A percentile compares a stretch with the other conserved stretches of the same genome.
Evolutionary conservation across 2,888 invertebrate genomes (phyloP).

Genomic region (Dichetophora obliterata): DNA sequence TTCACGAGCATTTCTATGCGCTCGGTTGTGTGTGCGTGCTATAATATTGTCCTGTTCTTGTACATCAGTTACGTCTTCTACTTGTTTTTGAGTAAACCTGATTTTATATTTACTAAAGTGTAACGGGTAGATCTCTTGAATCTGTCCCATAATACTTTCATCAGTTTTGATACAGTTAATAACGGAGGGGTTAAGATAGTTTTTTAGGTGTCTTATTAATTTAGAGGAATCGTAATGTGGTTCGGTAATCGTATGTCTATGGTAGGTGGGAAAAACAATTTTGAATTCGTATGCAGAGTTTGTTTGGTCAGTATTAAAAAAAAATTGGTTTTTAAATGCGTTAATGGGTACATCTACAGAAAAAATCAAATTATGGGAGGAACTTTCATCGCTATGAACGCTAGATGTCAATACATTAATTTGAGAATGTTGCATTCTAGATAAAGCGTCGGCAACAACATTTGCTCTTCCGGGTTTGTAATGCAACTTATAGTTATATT

Average conservation of each 20-base stretch:
- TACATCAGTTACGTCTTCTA: slow-evolving; percentile 24
- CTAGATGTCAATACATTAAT: background rate
- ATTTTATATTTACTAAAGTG: slow-evolving; percentile 36
- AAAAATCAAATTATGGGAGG: background rate
- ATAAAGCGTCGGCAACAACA: too few species aligned
- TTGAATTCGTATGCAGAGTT: too few species aligned
- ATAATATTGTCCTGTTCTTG: slow-evolving; percentile 18
- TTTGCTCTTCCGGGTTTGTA: too few species aligned
- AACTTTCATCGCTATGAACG: background rate
- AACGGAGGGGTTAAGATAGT: too few species aligned
- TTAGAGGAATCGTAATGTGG: slow-evolving; percentile 4
- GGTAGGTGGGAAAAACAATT: slow-evolving; percentile 25
- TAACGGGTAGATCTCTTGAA: slow-evolving; percentile 38
- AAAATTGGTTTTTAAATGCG: too few species aligned
- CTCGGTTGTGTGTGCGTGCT: background rate
- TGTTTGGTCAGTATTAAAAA: too few species aligned
- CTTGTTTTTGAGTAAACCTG: slow-evolving; percentile 24
- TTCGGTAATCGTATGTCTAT: slow-evolving; percentile 40
- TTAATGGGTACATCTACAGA: background rate
- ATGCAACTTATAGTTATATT: background rate
- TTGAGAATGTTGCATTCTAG: too few species aligned
- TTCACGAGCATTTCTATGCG: slow-evolving; percentile 28
- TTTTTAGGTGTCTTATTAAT: too few species aligned
- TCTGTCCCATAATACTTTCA: slow-evolving; percentile 31
- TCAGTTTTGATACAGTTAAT: too few species aligned